Percentiles rank a stretch among this genome's conserved stretches.
These are phyloP conservation scores for Dryadula phaetusa DNA, from an alignment of 2,888 invertebrate species.

Conservation along the genomic window DNA sequence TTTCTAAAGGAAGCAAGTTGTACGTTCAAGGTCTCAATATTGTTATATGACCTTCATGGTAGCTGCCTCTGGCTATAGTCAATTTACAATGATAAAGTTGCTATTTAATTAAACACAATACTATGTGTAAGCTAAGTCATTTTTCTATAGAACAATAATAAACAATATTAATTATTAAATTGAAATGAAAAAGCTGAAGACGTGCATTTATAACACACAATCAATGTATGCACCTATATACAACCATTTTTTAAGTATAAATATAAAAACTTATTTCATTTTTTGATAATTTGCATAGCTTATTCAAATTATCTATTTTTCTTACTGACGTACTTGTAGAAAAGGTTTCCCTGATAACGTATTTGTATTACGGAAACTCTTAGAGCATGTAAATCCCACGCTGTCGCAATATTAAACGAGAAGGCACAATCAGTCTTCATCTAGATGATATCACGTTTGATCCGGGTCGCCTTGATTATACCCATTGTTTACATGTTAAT, in stretches of 20 bases:
- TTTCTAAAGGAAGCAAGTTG: slow-evolving; percentile 54
- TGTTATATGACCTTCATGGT: slow-evolving; percentile 60
- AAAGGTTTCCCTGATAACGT: slow-evolving; percentile 6
- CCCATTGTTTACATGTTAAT: slow-evolving; percentile 35
- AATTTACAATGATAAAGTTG: slow-evolving; percentile 34
- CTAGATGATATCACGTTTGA: slow-evolving; percentile 63
- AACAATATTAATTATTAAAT: no score
- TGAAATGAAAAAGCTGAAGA: no score
- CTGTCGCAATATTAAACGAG: slow-evolving; percentile 25
- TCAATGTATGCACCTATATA: no score
- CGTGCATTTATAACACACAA: no score
- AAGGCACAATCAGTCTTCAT: slow-evolving; percentile 53
- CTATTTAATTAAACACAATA: slow-evolving; percentile 23
- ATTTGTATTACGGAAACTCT: slow-evolving; percentile 34
- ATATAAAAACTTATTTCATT: no score
- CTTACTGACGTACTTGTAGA: background rate
- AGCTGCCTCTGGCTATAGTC: slow-evolving; percentile 48
- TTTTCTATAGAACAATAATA: background rate
- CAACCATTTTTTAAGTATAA: no score
- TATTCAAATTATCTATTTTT: background rate
- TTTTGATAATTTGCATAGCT: no score
- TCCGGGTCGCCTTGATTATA: slow-evolving; percentile 37
- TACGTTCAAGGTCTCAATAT: slow-evolving; percentile 58
- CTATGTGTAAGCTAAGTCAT: slow-evolving; percentile 4
- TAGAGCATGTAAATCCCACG: slow-evolving; percentile 39